Conservation (phyloP, 1,140 invertebrate genomes). For the Pemphigus obesinymphae region DNA sequence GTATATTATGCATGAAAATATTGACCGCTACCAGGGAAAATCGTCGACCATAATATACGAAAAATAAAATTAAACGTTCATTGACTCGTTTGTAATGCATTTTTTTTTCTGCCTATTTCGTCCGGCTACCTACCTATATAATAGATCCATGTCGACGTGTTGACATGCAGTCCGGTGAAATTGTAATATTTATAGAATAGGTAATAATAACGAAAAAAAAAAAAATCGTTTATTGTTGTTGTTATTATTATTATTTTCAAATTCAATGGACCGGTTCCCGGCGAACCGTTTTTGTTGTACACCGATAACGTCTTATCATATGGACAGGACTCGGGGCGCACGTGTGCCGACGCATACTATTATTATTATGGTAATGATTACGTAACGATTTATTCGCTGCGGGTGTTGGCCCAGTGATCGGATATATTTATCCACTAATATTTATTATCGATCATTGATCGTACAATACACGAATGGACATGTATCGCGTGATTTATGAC, state of each 20-base stretch:
- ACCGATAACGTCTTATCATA: not conserved
- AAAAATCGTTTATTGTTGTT: not conserved
- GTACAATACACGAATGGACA: not conserved
- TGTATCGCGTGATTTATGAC: not conserved
- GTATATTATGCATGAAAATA: not conserved
- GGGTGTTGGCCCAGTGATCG: not conserved
- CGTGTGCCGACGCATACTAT: not conserved
- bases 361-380: no score
- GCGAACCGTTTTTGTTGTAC: not conserved
- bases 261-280: not conserved
- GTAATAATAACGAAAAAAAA: no score
- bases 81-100: not conserved
- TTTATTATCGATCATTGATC: not conserved
- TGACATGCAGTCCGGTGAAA: not conserved
- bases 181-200: no score
- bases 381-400: no score
- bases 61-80: conserved; percentile 12
- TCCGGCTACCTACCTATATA: no score
- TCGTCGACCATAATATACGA: not conserved
- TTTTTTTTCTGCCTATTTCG: not conserved
- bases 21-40: not conserved
- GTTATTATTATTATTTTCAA: not conserved
- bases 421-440: no score
- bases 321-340: not conserved
- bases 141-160: not conserved